A percentile compares a stretch with the other conserved stretches of the same genome.
phyloP scores from a whole-genome alignment of 2,888 invertebrate genomes.

The Spodoptera picta region DNA sequence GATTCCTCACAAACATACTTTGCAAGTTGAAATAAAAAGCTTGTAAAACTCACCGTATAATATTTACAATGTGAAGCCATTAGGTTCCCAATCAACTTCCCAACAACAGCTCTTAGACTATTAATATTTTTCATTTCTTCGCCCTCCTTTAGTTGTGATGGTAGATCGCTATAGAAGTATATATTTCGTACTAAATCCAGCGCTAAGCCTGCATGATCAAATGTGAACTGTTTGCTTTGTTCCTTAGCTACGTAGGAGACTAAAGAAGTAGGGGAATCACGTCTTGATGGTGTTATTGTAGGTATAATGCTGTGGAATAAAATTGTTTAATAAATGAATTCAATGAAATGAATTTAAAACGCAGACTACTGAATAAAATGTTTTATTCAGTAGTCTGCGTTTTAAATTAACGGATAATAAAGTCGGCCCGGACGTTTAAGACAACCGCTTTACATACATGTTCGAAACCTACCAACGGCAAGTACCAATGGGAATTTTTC shows the following conservation, averaged over 20 bases:
- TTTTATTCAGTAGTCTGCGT: too few species aligned
- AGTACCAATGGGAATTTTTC: too few species aligned
- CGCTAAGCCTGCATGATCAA: constrained; percentile 65
- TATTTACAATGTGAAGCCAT: constrained; percentile 90
- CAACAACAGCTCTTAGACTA: constrained; percentile 65
- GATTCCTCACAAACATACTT: too few species aligned
- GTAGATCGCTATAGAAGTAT: constrained; percentile 80
- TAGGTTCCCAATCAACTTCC: constrained; percentile 77
- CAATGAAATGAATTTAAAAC: too few species aligned
- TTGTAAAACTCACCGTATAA: constrained; percentile 88
- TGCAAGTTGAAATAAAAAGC: not conserved
- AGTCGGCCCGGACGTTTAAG: too few species aligned
- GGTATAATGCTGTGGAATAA: constrained; percentile 73
- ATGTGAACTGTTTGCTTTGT: constrained; percentile 68
- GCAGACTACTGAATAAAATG: too few species aligned
- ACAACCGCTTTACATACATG: too few species aligned
- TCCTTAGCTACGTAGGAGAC: constrained; percentile 70
- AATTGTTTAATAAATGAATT: not conserved
- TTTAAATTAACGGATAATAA: too few species aligned
- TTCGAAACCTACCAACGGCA: too few species aligned
- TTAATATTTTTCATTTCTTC: constrained; percentile 51
- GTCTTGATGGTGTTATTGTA: constrained; percentile 68
- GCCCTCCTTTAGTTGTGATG: constrained; percentile 67
- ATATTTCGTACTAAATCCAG: constrained; percentile 75
- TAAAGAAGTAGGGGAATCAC: constrained; percentile 69